Evolutionary conservation across 2,888 invertebrate genomes (phyloP).

Genomic region (Hyalella azteca): DNA sequence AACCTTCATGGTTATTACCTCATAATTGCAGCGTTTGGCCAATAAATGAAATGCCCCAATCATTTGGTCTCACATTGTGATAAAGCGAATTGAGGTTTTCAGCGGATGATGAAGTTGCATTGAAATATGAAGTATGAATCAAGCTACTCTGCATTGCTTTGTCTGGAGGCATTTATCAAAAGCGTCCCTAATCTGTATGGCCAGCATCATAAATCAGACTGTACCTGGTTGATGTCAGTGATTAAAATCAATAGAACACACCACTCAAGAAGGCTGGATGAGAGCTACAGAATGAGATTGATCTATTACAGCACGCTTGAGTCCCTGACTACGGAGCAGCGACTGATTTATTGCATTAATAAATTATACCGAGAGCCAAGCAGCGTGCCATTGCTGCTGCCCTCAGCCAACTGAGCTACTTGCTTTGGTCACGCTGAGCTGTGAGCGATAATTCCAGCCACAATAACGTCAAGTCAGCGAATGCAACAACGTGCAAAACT

Average conservation of each 20-base stretch:
- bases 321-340: conserved; percentile 3
- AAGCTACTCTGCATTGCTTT: no score
- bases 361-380: conserved; percentile 16
- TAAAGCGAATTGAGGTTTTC: no score
- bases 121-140: no score
- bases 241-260: conserved; percentile 35
- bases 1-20: no score
- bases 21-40: no score
- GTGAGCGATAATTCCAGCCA: neutral
- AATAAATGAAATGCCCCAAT: no score
- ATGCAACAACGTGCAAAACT: no score
- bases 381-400: neutral
- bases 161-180: conserved; percentile 10
- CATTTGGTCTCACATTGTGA: no score
- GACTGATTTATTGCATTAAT: conserved; percentile 1
- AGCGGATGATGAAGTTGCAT: no score
- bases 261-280: conserved; percentile 4
- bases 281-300: conserved; percentile 36
- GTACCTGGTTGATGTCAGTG: conserved; percentile 24
- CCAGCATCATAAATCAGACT: conserved; percentile 10
- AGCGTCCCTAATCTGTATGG: neutral
- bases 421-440: no score
- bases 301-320: conserved; percentile 15
- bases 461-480: neutral
- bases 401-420: no score